Evolutionary conservation across 2,797 vertebrate genomes (phyloP).

Genomic region (Graptemys geographica): DNA sequence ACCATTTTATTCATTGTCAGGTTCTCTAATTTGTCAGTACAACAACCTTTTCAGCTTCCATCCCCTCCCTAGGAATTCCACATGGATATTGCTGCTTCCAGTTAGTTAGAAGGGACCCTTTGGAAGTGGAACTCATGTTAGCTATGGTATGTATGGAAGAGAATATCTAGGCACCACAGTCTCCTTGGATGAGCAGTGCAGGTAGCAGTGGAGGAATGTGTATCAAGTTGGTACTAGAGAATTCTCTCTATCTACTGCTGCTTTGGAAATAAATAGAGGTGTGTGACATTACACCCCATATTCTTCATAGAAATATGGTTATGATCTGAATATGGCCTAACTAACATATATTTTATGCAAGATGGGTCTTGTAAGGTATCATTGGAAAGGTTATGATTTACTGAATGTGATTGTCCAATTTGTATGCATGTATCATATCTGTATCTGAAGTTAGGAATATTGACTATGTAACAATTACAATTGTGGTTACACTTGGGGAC

Average conservation of each 20-base stretch:
- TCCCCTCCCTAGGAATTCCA: neutral
- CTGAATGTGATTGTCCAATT: too few relatives aligned
- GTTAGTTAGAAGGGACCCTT: neutral
- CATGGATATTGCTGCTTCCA: neutral
- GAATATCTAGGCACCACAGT: neutral
- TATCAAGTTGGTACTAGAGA: neutral
- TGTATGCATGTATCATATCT: too few relatives aligned
- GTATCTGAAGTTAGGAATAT: too few relatives aligned
- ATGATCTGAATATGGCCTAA: too few relatives aligned
- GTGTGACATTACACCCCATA: too few relatives aligned
- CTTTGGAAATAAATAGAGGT: accelerated
- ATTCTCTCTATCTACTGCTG: neutral
- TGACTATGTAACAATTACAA: too few relatives aligned
- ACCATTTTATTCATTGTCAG: neutral
- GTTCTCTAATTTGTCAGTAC: neutral
- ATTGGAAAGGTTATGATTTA: too few relatives aligned
- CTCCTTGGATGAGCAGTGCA: neutral
- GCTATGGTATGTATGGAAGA: neutral
- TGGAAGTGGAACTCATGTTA: neutral
- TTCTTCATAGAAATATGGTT: too few relatives aligned
- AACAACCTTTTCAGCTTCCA: neutral
- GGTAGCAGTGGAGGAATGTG: neutral
- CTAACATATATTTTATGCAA: too few relatives aligned
- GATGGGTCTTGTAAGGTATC: too few relatives aligned
- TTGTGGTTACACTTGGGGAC: too few relatives aligned